Conservation (phyloP, 1,140 invertebrate genomes). For the Scaptodrosophila lebanonensis region DNA sequence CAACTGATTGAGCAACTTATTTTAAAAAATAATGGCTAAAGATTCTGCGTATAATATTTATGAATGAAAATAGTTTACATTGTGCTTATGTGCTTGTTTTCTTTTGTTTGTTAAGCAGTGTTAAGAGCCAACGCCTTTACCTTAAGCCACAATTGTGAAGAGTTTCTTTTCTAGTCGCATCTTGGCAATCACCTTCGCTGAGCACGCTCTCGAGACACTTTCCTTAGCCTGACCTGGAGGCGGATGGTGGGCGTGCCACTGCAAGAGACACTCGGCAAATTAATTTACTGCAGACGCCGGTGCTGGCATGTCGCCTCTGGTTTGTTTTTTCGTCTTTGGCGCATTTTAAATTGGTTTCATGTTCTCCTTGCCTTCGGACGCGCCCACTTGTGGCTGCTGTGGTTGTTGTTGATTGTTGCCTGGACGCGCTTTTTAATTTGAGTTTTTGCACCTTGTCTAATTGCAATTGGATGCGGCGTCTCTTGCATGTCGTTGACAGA, state of each 20-base stretch:
- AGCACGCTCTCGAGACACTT: too few species aligned
- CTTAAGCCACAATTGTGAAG: too few species aligned
- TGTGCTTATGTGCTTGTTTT: too few species aligned
- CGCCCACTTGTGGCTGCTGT: constrained; percentile 12
- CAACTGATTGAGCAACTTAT: too few species aligned
- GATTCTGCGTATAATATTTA: too few species aligned
- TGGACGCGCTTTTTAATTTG: constrained; percentile 25
- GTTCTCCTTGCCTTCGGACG: constrained; percentile 25
- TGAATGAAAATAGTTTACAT: too few species aligned
- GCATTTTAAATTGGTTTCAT: constrained; percentile 58
- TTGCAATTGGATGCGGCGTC: constrained; percentile 59
- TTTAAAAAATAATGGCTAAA: too few species aligned
- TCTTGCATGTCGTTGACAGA: constrained; percentile 48
- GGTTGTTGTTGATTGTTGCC: constrained; percentile 3
- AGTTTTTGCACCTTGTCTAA: constrained; percentile 63
- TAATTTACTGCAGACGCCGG: constrained; percentile 56
- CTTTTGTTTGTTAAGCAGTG: too few species aligned
- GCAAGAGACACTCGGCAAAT: constrained; percentile 60
- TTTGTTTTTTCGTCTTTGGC: neutral
- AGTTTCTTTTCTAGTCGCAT: too few species aligned
- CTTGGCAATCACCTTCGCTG: too few species aligned
- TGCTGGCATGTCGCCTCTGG: constrained; percentile 33
- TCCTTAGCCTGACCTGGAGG: too few species aligned
- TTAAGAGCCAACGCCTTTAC: too few species aligned
- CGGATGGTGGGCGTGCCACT: constrained; percentile 27